Conservation (phyloP, 2,888 invertebrate genomes). For the Fragum whitleyi region DNA sequence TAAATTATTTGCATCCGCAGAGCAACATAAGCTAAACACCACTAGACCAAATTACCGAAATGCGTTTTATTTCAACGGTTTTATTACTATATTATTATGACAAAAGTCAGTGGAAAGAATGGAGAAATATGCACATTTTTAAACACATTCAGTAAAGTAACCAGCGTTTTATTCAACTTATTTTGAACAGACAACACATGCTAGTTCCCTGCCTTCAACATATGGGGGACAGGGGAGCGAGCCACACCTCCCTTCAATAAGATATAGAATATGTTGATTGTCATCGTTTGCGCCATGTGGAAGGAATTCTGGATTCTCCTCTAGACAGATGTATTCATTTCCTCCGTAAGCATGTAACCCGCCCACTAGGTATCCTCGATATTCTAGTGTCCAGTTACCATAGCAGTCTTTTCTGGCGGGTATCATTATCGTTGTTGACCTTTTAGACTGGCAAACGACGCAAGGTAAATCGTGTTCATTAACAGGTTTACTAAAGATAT, state of each 20-base stretch:
- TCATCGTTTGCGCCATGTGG: not conserved
- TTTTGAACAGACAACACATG: no score
- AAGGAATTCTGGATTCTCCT: conserved; percentile 13
- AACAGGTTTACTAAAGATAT: not conserved
- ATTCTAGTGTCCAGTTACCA: conserved; percentile 3
- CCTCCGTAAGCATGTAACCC: not conserved
- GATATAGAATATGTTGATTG: not conserved
- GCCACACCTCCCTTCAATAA: conserved; percentile 11
- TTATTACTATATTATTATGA: no score
- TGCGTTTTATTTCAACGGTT: no score
- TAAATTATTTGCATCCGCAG: no score
- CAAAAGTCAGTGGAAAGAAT: no score
- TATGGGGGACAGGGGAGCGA: conserved; percentile 6
- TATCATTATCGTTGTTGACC: not conserved
- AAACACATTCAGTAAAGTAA: no score
- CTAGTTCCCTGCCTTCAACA: conserved; percentile 2
- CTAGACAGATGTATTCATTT: conserved; percentile 10
- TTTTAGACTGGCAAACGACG: not conserved
- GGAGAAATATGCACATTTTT: no score
- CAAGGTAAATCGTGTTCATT: conserved; percentile 10
- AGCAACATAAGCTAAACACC: no score
- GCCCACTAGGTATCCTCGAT: not conserved
- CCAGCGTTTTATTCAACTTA: no score
- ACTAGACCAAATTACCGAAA: no score
- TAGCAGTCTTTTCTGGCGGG: conserved; percentile 1